Base-by-base conservation (phyloP, 2,888 invertebrate genomes). In the Netelia melanura region DNA sequence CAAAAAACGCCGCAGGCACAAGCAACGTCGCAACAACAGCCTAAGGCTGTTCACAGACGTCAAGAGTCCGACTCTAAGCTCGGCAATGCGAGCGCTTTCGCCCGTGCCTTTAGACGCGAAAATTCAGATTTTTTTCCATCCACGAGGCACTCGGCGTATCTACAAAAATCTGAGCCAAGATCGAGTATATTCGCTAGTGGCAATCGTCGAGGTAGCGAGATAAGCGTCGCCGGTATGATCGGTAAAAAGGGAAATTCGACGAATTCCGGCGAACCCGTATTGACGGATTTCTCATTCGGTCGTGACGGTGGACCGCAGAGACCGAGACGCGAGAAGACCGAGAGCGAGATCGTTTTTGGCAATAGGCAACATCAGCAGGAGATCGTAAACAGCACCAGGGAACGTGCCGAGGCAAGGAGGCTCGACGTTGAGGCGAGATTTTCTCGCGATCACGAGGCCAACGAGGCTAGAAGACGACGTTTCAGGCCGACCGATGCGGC, bases 241-340 rank as follows among this genome's bases (percentile, higher is more conserved):
- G 90, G 91, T 11, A 92, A 90, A 83, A 94, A 94, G 89, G 96
- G 96, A 89, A 92, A 94, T 87, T 94, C 95, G 72, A 76, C 89
- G 6, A 85, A 62, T n/a, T 44, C 90, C 75, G 96, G 96, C 52
- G 97, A 97, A 92, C 96, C 97, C 8, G 94, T 97, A 58, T 93
- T 97, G 86, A 97, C 96, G 65, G 96, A 97, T 92, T 97, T 96
- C 89, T 95, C 87, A 94, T 94, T 92, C 94, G 94, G 94, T 94
- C 94, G 89, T 93, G 94, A 91, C 94, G 92, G 43, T 94, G 94
- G 87, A 90, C 93, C 44, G 93, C 94, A 90, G 94, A 94, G 91
- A 91, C 97, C 97, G 72, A 95, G 98, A 91, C 95, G 98, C 91
- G 98, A 98, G 95, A 97, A 97, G 95, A 98, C 98, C 92, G 98